These are phyloP conservation scores for Diarsia brunnea DNA, from an alignment of 2,888 invertebrate genomes.

Conservation along the genomic window DNA sequence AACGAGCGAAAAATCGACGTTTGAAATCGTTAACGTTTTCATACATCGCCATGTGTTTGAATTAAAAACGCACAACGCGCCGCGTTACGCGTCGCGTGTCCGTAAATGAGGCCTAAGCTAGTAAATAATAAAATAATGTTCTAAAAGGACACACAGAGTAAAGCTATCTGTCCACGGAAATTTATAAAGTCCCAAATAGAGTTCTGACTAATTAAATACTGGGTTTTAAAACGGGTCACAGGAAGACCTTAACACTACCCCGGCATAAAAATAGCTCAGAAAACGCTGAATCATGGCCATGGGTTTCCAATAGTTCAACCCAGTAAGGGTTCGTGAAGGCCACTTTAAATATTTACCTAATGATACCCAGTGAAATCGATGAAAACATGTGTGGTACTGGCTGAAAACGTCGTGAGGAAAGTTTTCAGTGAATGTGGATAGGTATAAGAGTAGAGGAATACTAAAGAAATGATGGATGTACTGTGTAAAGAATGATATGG, in stretches of 20 bases:
- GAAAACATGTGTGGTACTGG: not conserved
- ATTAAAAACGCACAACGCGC: too few relatives aligned
- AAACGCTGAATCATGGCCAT: not conserved
- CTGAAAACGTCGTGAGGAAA: too few relatives aligned
- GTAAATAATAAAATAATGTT: not conserved
- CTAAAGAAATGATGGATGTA: too few relatives aligned
- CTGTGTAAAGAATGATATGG: too few relatives aligned
- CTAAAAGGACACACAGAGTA: not conserved
- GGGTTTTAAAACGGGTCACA: not conserved
- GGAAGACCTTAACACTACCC: not conserved
- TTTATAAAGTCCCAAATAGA: not conserved
- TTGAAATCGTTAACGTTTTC: too few relatives aligned
- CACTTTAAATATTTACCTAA: slow-evolving; percentile 14
- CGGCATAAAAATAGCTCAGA: not conserved
- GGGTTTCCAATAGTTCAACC: not conserved
- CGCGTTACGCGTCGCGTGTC: too few relatives aligned
- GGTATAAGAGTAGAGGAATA: too few relatives aligned
- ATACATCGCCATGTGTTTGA: too few relatives aligned
- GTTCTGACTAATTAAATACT: not conserved
- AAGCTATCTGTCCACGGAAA: not conserved
- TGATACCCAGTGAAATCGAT: slow-evolving; percentile 3
- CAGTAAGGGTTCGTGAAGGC: not conserved
- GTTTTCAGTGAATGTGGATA: too few relatives aligned
- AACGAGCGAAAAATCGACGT: too few relatives aligned
- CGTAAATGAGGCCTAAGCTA: too few relatives aligned